Evolutionary conservation across 2,888 invertebrate genomes (phyloP), one percentile per base, ranked within the genome.

Genomic region (Saturnia japonica): DNA sequence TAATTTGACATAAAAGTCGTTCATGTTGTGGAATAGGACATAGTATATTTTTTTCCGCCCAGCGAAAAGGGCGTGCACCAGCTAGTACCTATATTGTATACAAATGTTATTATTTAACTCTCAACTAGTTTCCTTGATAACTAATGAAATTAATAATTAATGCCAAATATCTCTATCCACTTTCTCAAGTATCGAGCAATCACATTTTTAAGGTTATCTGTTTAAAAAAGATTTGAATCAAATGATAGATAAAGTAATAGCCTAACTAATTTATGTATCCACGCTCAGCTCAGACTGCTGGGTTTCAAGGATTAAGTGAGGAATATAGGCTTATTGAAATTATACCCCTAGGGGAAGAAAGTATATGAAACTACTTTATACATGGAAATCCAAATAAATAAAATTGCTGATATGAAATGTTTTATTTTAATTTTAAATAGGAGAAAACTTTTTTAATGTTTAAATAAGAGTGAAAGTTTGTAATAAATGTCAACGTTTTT

Each of bases 271-370:
- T 28, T 28, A 12, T 60, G 0, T 60, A 60, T 25, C 57, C 28
- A 60, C 57, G 57, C 57, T 28, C 57, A 60, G 57, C 57, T 60
- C 12, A 25, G 14, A 60, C 28, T 60, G 57, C 57, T 60, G 57
- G 57, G 14, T 28, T 60, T 60, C 14, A 28, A 60, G 28, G 57
- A 60, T 60, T 28, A 14, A 28, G 25, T 60, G 28, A 25, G 57
- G 14, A 14, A 60, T 6, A 14, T 22, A 28, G 14, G 25, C 28
- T 14, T 28, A 28, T 25, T 25, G 4, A n/a, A n/a, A n/a, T n/a
- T 11, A 28, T 28, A 28, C 14, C 57, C 14, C 14, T 57, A 57
- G 9, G 1, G 4, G 45, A 45, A 14, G 16, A 51, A 51, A 54
- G 19, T 54, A 1, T 54, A 2, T 54, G 3, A 54, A 54, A 22